Evolutionary conservation across 1,140 invertebrate species (phyloP), one percentile per base, ranked within the genome.

Genomic region (Gryon sp.): DNA sequence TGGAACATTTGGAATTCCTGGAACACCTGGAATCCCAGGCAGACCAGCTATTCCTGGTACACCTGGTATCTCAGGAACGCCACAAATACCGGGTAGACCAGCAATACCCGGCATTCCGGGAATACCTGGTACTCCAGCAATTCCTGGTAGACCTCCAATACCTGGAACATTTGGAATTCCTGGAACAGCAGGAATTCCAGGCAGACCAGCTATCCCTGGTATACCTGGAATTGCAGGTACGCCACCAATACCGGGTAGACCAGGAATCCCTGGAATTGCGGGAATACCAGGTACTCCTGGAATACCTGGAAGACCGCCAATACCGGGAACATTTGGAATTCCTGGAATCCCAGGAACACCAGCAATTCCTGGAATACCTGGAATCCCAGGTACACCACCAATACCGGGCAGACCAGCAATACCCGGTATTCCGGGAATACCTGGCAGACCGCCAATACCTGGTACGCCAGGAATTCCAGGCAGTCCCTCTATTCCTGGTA

Each of bases 191-290:
- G 68, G 19, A 41, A 38, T 1, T 26, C 62, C 30, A 15, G 73
- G 19, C 11, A 73, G 88, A 77, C 90, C 88, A 11, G 88, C 89
- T 41, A 87, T 89, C 80, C 90, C 90, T n/a, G 45, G 20, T 40
- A 24, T 19, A 20, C 45, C 53, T 7, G 32, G 8, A 46, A 30
- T 6, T 0, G 30, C 68, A 0, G 50, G 12, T 0, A 72, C 50
- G 7, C 84, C 84, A 11, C 80, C 79, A 26, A 76, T 59, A 18
- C 84, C 86, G n/a, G 84, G 81, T 32, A 80, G 76, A 46, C 40
- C 74, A 1, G 79, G 52, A 24, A 80, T 52, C 0, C 73, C 15
- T 28, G 22, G 19, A 8, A 59, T 1, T 65, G 76, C 8, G 82
- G 83, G 15, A 78, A 81, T 0, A 70, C 79, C 9, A 85, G 70